Conservation (phyloP, 1,140 invertebrate species). For the Temnothorax longispinosus region DNA sequence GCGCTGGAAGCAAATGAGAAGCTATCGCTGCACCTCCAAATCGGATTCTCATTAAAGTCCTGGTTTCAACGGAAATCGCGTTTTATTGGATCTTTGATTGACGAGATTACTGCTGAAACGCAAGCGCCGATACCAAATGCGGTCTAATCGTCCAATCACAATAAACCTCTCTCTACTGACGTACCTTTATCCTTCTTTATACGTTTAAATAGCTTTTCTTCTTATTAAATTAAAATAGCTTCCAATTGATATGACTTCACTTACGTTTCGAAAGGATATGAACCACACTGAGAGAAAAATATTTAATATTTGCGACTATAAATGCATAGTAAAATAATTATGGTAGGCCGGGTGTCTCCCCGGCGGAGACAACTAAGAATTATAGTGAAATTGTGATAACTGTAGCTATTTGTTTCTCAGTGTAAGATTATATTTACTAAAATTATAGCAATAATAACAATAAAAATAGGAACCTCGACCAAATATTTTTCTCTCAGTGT, state of each 20-base stretch:
- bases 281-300: too few relatives aligned
- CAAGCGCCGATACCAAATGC: slow-evolving; percentile 48
- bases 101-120: slow-evolving; percentile 49
- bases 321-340: too few relatives aligned
- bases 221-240: slow-evolving; percentile 21
- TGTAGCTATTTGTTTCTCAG: too few relatives aligned
- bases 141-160: slow-evolving; percentile 44
- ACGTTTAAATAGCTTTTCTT: background rate
- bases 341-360: too few relatives aligned
- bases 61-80: slow-evolving; percentile 54
- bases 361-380: too few relatives aligned
- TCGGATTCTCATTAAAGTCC: slow-evolving; percentile 63
- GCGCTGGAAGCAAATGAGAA: slow-evolving; percentile 64
- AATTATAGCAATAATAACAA: too few relatives aligned
- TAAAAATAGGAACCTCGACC: too few relatives aligned
- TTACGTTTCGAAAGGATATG: background rate
- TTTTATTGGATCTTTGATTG: slow-evolving; percentile 62
- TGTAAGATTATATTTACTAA: too few relatives aligned
- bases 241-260: background rate
- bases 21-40: slow-evolving; percentile 48
- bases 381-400: too few relatives aligned
- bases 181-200: background rate
- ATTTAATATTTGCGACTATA: too few relatives aligned
- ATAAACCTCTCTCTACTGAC: background rate
- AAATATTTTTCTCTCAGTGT: too few relatives aligned